Conservation (phyloP, 2,797 vertebrate species). For the Merluccius polli region DNA sequence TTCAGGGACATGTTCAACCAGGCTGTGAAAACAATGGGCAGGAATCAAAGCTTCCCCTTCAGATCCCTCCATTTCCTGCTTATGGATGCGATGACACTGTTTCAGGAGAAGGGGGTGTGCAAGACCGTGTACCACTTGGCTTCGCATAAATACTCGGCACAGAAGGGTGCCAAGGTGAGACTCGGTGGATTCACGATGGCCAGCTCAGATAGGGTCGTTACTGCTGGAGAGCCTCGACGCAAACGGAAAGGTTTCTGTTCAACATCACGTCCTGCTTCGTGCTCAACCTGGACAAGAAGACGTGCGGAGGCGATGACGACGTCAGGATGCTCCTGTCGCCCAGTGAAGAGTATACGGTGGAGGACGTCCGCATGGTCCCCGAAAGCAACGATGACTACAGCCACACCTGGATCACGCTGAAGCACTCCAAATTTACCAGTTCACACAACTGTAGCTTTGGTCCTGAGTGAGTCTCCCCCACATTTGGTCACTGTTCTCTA, state of each 20-base stretch:
- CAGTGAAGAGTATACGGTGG: neutral
- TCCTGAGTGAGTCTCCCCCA: neutral
- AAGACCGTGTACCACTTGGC: neutral
- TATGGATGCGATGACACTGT: neutral
- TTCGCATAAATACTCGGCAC: neutral
- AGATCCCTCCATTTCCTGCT: neutral
- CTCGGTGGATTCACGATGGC: neutral
- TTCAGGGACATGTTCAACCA: neutral
- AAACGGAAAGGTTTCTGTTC: neutral
- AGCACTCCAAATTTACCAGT: neutral
- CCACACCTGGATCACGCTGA: neutral
- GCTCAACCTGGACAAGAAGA: neutral
- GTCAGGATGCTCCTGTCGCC: neutral
- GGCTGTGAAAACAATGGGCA: neutral
- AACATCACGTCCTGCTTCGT: neutral
- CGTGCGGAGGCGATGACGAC: neutral
- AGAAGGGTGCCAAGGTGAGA: neutral
- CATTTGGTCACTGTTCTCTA: too few relatives aligned
- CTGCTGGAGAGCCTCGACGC: neutral
- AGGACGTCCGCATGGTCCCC: fast-evolving
- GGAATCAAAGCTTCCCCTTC: neutral
- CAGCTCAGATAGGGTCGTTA: neutral
- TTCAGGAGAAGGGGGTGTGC: neutral
- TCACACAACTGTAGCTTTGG: neutral
- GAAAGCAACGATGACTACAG: neutral